Evolutionary conservation across 2,888 invertebrate species (phyloP), one percentile per base, ranked within the genome.

Genomic region (Sphaerophoria taeniata): DNA sequence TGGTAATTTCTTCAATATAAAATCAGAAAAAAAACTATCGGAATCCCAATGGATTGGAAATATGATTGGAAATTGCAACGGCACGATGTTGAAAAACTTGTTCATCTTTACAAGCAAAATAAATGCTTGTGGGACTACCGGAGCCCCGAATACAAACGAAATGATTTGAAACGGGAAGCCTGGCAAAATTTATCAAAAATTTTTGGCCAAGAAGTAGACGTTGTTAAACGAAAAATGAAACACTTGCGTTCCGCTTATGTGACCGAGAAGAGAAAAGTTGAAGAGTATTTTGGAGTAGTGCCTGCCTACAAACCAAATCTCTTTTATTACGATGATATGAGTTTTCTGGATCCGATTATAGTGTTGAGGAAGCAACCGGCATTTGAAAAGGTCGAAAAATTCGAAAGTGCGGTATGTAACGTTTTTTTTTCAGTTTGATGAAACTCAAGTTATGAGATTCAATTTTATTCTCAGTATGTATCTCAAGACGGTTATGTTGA

Each of bases 111-210:
- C 71, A 80, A 39, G 14, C 74, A 87, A 33, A 67, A 70, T 14
- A 87, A 87, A 61, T 88, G 87, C 4, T 67, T 88, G 6, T 88
- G 88, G 88, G 87, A 88, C 65, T 74, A 33, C 47, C 34, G 53
- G 6, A 55, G 67, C 63, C 58, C 58, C 5, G 87, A 87, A 43
- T 88, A 88, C 60, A 88, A 87, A 43, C 56, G 86, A 31, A 47
- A 9, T 3, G 86, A 87, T 11, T 39, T 79, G 24, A 88, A 82
- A 14, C 71, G 73, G 33, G 77, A 76, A 43, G 80, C 88, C 0
- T 88, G 88, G 88, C 6, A 61, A 12, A 74, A 87, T 24, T 60
- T 88, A 16, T 60, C 87, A 0, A 49, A 55, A 0, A 12, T 75
- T 4, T 87, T 84, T 45, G 60, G 47, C 0, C 87, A 74, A 60